Evolutionary conservation across 2,797 vertebrate genomes (phyloP).

Genomic region (Acrossocheilus wenchowensis): DNA sequence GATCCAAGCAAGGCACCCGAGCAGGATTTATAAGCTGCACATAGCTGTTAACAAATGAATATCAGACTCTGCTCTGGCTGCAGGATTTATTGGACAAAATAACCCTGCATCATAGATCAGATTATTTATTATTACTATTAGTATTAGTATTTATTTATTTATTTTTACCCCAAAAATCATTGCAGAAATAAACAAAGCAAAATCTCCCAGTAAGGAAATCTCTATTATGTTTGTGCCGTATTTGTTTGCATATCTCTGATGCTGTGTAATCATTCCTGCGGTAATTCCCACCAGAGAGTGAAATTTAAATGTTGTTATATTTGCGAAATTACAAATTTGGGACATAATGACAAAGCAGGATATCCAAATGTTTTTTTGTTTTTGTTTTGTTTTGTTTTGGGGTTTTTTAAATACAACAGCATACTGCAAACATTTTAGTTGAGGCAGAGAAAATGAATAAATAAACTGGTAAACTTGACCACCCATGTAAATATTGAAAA

Average conservation of each 20-base stretch:
- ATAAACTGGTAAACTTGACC: slow-evolving; percentile 33
- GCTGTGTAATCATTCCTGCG: slow-evolving; percentile 11
- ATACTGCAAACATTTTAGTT: slow-evolving; percentile 9
- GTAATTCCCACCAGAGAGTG: slow-evolving; percentile 21
- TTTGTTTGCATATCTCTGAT: slow-evolving; percentile 16
- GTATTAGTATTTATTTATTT: background rate
- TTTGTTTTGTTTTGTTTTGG: too few species aligned
- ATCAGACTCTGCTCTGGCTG: background rate
- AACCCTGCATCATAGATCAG: slow-evolving; percentile 2
- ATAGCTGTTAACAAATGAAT: slow-evolving; percentile 19
- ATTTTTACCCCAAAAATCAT: background rate
- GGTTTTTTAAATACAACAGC: background rate
- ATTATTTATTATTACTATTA: slow-evolving; percentile 6
- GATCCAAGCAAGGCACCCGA: slow-evolving; percentile 19
- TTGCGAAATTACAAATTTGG: slow-evolving; percentile 1
- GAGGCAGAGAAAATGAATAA: slow-evolving; percentile 5
- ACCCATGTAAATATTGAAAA: slow-evolving; percentile 35
- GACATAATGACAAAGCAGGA: background rate
- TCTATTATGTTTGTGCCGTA: background rate
- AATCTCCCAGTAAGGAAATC: background rate
- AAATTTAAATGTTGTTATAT: slow-evolving; percentile 17
- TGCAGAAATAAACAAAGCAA: slow-evolving; percentile 6
- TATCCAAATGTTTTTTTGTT: background rate
- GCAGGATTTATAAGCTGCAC: slow-evolving; percentile 9
- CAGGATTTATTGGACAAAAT: background rate